Conservation (phyloP, 2,888 invertebrate genomes). For the Teinopalpus imperialis region DNA sequence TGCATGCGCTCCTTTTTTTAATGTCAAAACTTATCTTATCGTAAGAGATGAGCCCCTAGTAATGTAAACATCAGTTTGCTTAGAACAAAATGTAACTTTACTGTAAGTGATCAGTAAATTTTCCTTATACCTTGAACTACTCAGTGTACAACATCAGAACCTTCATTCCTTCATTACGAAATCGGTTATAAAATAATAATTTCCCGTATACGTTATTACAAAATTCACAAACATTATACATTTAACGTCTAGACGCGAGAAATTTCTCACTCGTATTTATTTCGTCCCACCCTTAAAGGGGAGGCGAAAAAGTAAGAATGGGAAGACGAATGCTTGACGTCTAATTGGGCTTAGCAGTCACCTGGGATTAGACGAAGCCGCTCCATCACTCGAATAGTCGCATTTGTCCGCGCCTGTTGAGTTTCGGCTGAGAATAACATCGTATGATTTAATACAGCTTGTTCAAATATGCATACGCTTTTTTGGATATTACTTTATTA, state of each 20-base stretch:
- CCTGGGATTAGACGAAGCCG: constrained; percentile 59
- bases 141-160: no score
- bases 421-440: constrained; percentile 32
- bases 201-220: no score
- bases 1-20: no score
- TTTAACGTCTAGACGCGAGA: constrained; percentile 25
- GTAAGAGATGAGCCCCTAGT: no score
- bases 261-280: constrained; percentile 45
- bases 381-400: constrained; percentile 59
- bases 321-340: constrained; percentile 73
- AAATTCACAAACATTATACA: no score
- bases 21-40: no score
- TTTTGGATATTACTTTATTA: background rate
- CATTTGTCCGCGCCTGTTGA: constrained; percentile 66
- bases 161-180: no score
- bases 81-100: no score
- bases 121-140: no score
- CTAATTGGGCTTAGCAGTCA: constrained; percentile 70
- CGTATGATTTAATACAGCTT: constrained; percentile 35
- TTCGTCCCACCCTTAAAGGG: constrained; percentile 36
- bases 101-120: no score
- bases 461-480: background rate
- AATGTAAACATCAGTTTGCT: no score
- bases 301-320: constrained; percentile 38
- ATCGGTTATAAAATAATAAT: no score